Conservation (phyloP, 2,797 vertebrate species). For the Diplodus sargus region DNA sequence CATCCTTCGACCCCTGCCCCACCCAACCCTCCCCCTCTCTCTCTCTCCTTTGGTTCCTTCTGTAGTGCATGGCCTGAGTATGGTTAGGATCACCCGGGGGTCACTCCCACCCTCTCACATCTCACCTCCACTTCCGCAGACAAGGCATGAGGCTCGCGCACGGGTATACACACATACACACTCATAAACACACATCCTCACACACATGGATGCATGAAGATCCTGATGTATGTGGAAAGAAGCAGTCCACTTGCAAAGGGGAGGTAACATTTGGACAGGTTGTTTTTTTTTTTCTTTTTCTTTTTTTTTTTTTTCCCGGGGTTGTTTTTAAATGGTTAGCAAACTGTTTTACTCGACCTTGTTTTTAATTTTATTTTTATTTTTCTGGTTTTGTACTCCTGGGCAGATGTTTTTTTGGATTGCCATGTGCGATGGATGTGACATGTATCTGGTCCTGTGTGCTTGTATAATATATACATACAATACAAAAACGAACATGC, state of each 20-base stretch:
- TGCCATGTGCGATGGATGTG: slow-evolving; percentile 75
- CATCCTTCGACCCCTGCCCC: slow-evolving; percentile 42
- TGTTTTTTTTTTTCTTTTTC: slow-evolving; percentile 32
- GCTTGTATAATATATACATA: slow-evolving; percentile 85
- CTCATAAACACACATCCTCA: slow-evolving; percentile 27
- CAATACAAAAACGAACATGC: slow-evolving; percentile 75
- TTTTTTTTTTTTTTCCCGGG: slow-evolving; percentile 56
- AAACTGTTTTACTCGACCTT: slow-evolving; percentile 72
- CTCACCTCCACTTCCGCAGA: slow-evolving; percentile 68
- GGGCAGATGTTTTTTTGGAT: slow-evolving; percentile 67
- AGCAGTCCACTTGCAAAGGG: slow-evolving; percentile 73
- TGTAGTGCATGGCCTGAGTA: slow-evolving; percentile 94
- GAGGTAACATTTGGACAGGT: slow-evolving; percentile 52
- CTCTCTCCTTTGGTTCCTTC: slow-evolving; percentile 56
- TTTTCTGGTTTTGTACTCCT: slow-evolving; percentile 69
- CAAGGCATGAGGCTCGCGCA: slow-evolving; percentile 81
- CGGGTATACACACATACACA: slow-evolving; percentile 61
- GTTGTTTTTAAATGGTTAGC: slow-evolving; percentile 78
- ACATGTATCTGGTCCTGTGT: slow-evolving; percentile 82
- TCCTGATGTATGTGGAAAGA: slow-evolving; percentile 83
- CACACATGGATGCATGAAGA: slow-evolving; percentile 79
- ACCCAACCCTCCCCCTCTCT: neutral
- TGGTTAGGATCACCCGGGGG: slow-evolving; percentile 87
- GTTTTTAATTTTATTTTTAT: slow-evolving; percentile 62
- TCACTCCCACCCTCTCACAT: slow-evolving; percentile 32